These are phyloP conservation scores for Novumbra hubbsi DNA, from an alignment of 2,797 vertebrate species.

Conservation along the genomic window DNA sequence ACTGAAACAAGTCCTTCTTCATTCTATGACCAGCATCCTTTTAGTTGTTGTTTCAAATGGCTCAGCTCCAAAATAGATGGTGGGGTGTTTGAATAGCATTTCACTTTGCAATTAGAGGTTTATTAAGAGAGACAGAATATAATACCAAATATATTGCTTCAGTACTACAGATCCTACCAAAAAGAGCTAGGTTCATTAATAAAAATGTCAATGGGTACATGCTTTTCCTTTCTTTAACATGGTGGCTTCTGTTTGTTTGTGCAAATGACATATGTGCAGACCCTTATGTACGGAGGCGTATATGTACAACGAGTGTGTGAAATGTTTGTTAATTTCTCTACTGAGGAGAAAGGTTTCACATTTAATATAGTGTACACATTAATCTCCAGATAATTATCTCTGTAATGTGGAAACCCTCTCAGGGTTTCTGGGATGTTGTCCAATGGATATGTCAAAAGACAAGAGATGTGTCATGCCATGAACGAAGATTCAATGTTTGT, in stretches of 20 bases:
- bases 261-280: neutral
- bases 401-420: slow-evolving; percentile 64
- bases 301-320: neutral
- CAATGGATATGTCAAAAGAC: slow-evolving; percentile 42
- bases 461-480: slow-evolving; percentile 39
- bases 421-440: slow-evolving; percentile 50
- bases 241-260: neutral
- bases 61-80: neutral
- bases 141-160: neutral
- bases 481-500: slow-evolving; percentile 23
- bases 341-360: slow-evolving; percentile 70
- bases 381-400: slow-evolving; percentile 76
- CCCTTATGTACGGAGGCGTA: neutral
- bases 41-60: neutral
- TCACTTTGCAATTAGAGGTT: slow-evolving; percentile 1
- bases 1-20: neutral
- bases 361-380: slow-evolving; percentile 75
- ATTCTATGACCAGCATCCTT: slow-evolving; percentile 1
- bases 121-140: neutral
- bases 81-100: neutral
- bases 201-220: neutral
- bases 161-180: neutral
- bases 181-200: neutral
- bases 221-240: slow-evolving; percentile 28
- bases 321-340: slow-evolving; percentile 34